Evolutionary conservation across 2,113 vertebrate genomes (phyloP).

Genomic region (Addax nasomaculatus): DNA sequence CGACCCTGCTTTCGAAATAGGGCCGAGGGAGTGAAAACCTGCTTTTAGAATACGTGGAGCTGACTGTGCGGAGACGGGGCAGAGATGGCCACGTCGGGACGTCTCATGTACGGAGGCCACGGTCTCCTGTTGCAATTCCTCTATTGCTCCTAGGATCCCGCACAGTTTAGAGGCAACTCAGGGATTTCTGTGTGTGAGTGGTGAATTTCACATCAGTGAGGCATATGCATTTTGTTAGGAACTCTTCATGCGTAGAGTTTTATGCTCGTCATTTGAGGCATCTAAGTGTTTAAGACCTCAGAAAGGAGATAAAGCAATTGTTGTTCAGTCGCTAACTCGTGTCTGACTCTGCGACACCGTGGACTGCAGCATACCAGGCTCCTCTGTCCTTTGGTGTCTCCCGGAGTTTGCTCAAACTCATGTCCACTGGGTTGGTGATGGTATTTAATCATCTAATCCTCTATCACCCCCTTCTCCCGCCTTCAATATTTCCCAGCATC

Average conservation of each 20-base stretch:
- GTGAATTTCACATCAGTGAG: neutral
- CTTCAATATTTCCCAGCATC: neutral
- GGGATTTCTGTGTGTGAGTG: neutral
- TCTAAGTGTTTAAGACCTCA: accelerated
- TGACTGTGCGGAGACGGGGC: no score
- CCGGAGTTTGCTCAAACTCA: neutral
- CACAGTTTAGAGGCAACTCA: neutral
- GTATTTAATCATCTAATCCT: neutral
- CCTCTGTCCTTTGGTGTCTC: accelerated
- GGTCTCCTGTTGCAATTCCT: neutral
- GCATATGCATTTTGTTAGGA: neutral
- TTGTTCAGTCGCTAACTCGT: accelerated
- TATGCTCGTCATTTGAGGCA: accelerated
- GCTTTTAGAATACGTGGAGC: accelerated
- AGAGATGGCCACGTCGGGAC: accelerated
- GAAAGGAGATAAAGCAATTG: neutral
- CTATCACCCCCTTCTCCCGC: accelerated
- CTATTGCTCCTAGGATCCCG: neutral
- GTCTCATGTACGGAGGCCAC: accelerated
- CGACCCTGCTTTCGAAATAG: accelerated
- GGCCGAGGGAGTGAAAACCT: neutral
- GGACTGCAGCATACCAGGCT: neutral
- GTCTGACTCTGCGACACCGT: accelerated
- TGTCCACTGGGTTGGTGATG: neutral
- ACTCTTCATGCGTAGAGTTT: accelerated